Evolutionary conservation across 2,888 invertebrate genomes (phyloP).

Genomic region (Chymomyza fuscimana): DNA sequence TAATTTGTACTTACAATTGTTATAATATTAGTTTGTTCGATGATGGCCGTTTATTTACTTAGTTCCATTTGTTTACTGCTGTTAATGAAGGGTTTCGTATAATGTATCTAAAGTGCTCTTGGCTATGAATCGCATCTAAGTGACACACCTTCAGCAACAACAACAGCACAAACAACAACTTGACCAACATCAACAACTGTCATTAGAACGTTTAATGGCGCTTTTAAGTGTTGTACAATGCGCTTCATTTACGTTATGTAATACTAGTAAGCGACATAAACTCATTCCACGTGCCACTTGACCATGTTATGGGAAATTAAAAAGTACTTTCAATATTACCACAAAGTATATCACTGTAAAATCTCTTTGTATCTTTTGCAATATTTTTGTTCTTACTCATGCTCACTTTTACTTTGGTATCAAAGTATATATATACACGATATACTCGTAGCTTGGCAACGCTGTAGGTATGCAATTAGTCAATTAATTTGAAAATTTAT

Average conservation of each 20-base stretch:
- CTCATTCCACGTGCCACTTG: not conserved
- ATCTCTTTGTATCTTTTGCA: constrained; percentile 27
- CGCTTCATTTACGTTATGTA: constrained; percentile 16
- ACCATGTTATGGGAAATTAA: not conserved
- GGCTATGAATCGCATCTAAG: constrained; percentile 16
- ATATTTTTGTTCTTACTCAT: not conserved
- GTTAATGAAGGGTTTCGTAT: constrained; percentile 46
- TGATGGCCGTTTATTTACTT: constrained; percentile 36
- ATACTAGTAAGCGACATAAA: not conserved
- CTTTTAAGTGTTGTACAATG: constrained; percentile 31
- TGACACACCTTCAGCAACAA: constrained; percentile 36
- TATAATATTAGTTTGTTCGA: constrained; percentile 9
- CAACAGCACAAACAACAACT: not conserved
- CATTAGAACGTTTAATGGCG: constrained; percentile 1
- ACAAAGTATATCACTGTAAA: constrained; percentile 1
- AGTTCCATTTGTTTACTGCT: constrained; percentile 36
- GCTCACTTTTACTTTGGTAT: not conserved
- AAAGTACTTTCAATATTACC: not conserved
- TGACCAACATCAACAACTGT: not conserved
- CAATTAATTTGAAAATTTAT: constrained; percentile 77
- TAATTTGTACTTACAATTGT: constrained; percentile 10
- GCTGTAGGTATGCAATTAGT: constrained; percentile 76
- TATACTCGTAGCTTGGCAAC: constrained; percentile 15
- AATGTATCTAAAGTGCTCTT: constrained; percentile 8
- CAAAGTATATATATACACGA: not conserved